A percentile compares a stretch with the other conserved stretches of the same genome.
These are phyloP conservation scores for Dromococcyx pavoninus DNA, from an alignment of 2,797 vertebrate species.

Conservation along the genomic window DNA sequence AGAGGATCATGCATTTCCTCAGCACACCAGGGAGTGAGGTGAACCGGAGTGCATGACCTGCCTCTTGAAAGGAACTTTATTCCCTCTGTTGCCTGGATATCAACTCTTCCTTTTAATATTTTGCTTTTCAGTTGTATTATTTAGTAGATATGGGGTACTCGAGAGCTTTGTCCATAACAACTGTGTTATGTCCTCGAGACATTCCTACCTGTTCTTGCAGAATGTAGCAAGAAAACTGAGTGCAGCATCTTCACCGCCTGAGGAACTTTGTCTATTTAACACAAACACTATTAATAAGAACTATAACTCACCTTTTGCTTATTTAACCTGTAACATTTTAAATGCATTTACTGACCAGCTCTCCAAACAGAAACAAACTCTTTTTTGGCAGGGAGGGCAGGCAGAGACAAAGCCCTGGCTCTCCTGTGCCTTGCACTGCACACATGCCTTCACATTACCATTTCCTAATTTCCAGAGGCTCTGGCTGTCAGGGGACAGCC, in stretches of 20 bases:
- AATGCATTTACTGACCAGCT: background rate
- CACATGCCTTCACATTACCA: background rate
- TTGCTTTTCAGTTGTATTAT: background rate
- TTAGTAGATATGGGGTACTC: background rate
- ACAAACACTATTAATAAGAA: background rate
- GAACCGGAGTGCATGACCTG: background rate
- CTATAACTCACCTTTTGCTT: background rate
- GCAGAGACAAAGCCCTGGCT: background rate
- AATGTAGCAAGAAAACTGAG: background rate
- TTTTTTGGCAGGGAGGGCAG: too few relatives aligned
- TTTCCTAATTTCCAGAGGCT: background rate
- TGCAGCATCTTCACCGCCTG: background rate
- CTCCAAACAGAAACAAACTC: background rate
- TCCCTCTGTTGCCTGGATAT: background rate
- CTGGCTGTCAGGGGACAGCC: background rate
- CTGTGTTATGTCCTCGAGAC: background rate
- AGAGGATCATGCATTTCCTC: background rate
- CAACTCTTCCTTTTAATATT: background rate
- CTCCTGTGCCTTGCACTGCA: background rate
- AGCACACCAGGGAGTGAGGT: accelerated
- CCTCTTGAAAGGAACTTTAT: background rate
- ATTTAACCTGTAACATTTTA: background rate
- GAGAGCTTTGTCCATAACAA: background rate
- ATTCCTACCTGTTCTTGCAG: background rate
- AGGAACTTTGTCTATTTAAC: background rate